These are phyloP conservation scores for Lucilia cuprina DNA, from an alignment of 1,140 invertebrate species.

Conservation along the genomic window DNA sequence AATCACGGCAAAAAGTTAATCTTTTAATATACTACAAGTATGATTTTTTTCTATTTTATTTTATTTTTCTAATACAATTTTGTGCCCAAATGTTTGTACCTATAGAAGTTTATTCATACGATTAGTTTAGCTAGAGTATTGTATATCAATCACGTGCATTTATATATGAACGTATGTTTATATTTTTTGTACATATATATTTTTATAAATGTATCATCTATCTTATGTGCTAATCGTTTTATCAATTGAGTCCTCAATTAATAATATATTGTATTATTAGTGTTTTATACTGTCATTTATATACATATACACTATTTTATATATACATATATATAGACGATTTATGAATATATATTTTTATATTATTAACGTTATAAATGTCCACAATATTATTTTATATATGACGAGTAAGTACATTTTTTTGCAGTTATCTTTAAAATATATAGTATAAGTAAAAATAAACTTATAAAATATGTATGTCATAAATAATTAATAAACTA, in stretches of 20 bases:
- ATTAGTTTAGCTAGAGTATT: not conserved
- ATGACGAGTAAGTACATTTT: not conserved
- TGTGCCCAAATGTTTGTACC: not conserved
- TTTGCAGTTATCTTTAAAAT: not conserved
- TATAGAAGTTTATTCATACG: not conserved
- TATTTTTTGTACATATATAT: not conserved
- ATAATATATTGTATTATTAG: not conserved
- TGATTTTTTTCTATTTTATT: not conserved
- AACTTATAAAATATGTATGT: too few species aligned
- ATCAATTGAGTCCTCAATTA: slow-evolving; percentile 11
- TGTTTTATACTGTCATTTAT: not conserved
- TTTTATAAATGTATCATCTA: not conserved
- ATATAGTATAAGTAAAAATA: too few species aligned
- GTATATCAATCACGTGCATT: slow-evolving; percentile 12
- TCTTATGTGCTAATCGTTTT: not conserved
- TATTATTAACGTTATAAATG: not conserved
- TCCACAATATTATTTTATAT: not conserved
- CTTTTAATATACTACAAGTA: not conserved
- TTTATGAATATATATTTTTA: not conserved
- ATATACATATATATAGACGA: not conserved
- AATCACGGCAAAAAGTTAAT: not conserved
- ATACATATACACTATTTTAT: not conserved
- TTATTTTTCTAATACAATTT: not conserved
- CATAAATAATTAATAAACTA: too few species aligned
- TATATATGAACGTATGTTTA: not conserved